Conservation (phyloP, 1,140 invertebrate species). For the Penaeus vannamei region DNA sequence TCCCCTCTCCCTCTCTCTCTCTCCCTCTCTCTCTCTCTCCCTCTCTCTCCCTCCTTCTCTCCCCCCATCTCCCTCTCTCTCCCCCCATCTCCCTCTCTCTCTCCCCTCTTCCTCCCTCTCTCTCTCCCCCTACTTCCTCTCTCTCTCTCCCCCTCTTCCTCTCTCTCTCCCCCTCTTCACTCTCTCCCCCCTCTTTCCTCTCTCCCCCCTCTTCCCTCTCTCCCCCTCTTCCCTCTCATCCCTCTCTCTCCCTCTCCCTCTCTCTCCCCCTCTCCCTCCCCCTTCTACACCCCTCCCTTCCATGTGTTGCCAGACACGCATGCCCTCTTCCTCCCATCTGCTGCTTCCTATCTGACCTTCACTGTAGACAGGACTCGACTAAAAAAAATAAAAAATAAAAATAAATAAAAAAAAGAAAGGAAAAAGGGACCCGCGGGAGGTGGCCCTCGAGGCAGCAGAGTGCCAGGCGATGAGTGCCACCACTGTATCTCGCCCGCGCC, state of each 20-base stretch:
- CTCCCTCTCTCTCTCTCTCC: slow-evolving; percentile 41
- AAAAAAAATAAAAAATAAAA: too few relatives aligned
- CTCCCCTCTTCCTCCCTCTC: too few relatives aligned
- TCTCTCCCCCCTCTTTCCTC: slow-evolving; percentile 34
- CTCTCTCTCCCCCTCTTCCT: background rate
- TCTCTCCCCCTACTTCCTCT: background rate
- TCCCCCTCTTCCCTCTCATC: slow-evolving; percentile 22
- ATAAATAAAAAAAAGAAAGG: too few relatives aligned
- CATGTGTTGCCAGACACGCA: background rate
- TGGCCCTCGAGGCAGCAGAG: too few relatives aligned
- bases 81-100: too few relatives aligned
- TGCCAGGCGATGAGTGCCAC: too few relatives aligned
- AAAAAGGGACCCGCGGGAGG: too few relatives aligned
- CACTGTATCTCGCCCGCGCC: too few relatives aligned
- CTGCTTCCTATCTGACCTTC: background rate
- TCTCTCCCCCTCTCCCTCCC: slow-evolving; percentile 3
- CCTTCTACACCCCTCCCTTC: background rate
- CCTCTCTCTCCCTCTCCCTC: background rate
- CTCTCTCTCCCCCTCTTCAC: background rate
- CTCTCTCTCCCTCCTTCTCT: background rate
- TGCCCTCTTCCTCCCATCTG: background rate
- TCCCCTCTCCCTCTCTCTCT: slow-evolving; percentile 43
- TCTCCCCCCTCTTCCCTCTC: slow-evolving; percentile 27
- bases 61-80: background rate
- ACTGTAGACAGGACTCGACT: background rate